Conservation (phyloP, 2,113 vertebrate species). For the Cynopterus brachyotis region DNA sequence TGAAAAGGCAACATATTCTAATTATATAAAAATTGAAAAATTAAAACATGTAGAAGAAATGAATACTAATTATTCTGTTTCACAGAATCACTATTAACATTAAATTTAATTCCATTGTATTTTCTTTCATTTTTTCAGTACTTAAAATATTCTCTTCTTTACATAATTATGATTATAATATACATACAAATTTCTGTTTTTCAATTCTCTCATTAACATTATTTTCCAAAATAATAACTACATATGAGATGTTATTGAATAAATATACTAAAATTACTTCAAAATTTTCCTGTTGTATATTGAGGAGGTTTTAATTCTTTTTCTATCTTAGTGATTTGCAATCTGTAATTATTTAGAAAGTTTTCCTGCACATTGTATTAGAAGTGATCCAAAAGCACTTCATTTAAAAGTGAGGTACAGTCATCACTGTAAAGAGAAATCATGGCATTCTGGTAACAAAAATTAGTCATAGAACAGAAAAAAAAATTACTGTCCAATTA, state of each 20-base stretch:
- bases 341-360: neutral
- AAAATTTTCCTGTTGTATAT: neutral
- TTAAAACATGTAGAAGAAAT: neutral
- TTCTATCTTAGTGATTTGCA: neutral
- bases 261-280: neutral
- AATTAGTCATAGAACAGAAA: neutral
- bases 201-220: neutral
- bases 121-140: neutral
- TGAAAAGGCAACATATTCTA: neutral
- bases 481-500: neutral
- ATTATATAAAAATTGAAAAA: neutral
- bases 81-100: neutral
- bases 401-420: neutral
- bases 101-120: neutral
- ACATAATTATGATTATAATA: neutral
- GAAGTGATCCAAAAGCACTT: neutral
- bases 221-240: neutral
- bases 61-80: neutral
- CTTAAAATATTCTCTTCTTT: neutral
- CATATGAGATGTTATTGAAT: neutral
- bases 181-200: neutral
- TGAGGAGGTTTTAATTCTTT: neutral
- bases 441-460: neutral
- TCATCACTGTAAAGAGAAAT: neutral
- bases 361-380: neutral